Evolutionary conservation across 64 coral and sea anemone species (phyloP).

Genomic region (Dendronephthya gigantea): DNA sequence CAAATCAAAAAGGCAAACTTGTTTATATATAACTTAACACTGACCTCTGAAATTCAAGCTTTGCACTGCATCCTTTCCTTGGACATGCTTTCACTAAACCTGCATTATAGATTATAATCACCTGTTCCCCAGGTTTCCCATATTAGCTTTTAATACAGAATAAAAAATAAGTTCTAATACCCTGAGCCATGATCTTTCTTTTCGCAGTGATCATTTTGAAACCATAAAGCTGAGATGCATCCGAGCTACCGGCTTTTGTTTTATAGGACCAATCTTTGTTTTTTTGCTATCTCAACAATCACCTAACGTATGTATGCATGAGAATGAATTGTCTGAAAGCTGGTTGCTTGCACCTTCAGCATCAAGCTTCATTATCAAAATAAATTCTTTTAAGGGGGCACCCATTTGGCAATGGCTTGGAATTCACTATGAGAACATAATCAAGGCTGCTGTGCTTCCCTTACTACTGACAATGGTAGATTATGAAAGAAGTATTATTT

Average conservation of each 20-base stretch:
- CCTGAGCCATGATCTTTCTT: background rate
- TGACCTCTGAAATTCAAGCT: too few relatives aligned
- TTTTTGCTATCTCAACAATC: slow-evolving; percentile 40
- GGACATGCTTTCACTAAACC: too few relatives aligned
- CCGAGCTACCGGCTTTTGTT: slow-evolving; percentile 61
- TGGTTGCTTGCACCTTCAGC: too few relatives aligned
- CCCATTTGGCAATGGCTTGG: slow-evolving; percentile 76
- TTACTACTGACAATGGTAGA: slow-evolving; percentile 64
- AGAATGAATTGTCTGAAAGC: too few relatives aligned
- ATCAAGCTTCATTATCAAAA: background rate
- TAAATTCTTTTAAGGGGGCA: slow-evolving; percentile 30
- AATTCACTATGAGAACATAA: slow-evolving; percentile 47
- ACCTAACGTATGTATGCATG: too few relatives aligned
- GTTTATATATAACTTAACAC: too few relatives aligned
- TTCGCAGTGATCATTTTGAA: slow-evolving; percentile 68
- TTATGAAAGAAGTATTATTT: background rate
- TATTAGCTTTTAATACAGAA: too few relatives aligned
- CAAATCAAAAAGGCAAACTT: too few relatives aligned
- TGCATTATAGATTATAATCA: too few relatives aligned
- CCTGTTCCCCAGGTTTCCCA: too few relatives aligned
- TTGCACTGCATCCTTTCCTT: too few relatives aligned
- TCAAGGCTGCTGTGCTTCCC: slow-evolving; percentile 52
- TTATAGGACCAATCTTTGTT: slow-evolving; percentile 68
- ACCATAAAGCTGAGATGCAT: slow-evolving; percentile 75
- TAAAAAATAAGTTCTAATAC: background rate